Evolutionary conservation across 64 coral and sea anemone species (phyloP), one percentile per base, ranked within the genome.

Genomic region (Exaiptasia diaphana): DNA sequence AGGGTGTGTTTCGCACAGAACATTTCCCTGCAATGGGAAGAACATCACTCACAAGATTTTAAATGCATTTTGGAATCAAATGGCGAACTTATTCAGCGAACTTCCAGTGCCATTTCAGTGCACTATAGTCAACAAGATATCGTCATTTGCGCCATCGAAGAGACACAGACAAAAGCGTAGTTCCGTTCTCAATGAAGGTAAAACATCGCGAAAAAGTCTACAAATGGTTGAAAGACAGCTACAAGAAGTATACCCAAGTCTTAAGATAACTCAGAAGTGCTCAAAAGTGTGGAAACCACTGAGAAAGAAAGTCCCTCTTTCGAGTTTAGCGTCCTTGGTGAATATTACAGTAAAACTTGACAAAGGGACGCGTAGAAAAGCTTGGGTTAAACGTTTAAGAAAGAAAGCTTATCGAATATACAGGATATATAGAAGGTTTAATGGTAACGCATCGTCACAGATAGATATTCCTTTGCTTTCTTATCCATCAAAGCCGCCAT

Each of bases 101-200:
- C 18, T 94, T 6, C 52, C 91, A 1, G 36, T 61, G 5, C 79
- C 91, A 54, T 94, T 94, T 44, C 80, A 94, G 73, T 94, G 91
- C 24, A 46, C 78, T 22, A 63, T 89, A 28, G 38, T 94, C 14
- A 61, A 84, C 18, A 84, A 53, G 15, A 67, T 88, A 53, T 57
- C 91, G 45, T 60, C 81, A 69, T n/a, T n/a, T n/a, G n/a, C n/a
- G n/a, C 32, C 53, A 52, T 36, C 43, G 9, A 14, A 35, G 27
- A 39, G 69, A 24, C 22, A 65, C 21, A 28, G 31, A 4, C 30
- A 3, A 13, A 28, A 65, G 38, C 3, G 20, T 3, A 25, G 34
- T 9, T 13, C 28, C 7, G 2, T 6, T 25, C 15, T 23, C 43
- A 49, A 15, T 5, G 40, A 71, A 37, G 36, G 13, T 21, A 49